These are phyloP conservation scores for Eutolmus rufibarbis DNA, from an alignment of 2,888 invertebrate genomes.

Conservation along the genomic window DNA sequence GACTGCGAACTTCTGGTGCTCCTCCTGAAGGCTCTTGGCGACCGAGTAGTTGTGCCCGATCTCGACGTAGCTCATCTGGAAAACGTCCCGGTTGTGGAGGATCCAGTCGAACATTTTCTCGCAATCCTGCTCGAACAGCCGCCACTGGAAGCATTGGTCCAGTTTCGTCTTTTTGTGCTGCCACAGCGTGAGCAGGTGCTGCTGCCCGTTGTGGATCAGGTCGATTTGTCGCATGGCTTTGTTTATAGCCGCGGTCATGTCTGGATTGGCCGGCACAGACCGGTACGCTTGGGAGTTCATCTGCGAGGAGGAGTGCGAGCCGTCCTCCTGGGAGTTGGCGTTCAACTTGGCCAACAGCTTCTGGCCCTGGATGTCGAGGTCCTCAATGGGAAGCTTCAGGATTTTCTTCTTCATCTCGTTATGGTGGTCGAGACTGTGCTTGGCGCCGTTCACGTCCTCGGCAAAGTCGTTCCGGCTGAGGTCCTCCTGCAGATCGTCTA, in stretches of 20 bases:
- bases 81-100: constrained; percentile 91
- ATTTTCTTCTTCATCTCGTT: constrained; percentile 94
- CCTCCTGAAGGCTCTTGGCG: constrained; percentile 91
- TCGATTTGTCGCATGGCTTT: constrained; percentile 83
- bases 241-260: constrained; percentile 68
- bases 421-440: constrained; percentile 91
- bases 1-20: constrained; percentile 92
- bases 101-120: constrained; percentile 99
- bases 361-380: constrained; percentile 87
- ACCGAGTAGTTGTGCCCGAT: constrained; percentile 91
- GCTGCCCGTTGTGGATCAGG: constrained; percentile 87
- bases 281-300: constrained; percentile 64
- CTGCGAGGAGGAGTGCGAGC: constrained; percentile 45
- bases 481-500: constrained; percentile 93
- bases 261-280: constrained; percentile 54
- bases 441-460: constrained; percentile 91
- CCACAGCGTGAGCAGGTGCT: constrained; percentile 92
- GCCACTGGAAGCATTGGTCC: constrained; percentile 94
- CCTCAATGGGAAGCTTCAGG: constrained; percentile 91
- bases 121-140: constrained; percentile 96
- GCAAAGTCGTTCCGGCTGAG: constrained; percentile 92
- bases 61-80: constrained; percentile 94
- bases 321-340: constrained; percentile 49
- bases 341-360: constrained; percentile 64
- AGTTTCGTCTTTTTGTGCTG: constrained; percentile 92